Evolutionary conservation across 2,888 invertebrate genomes (phyloP).

Genomic region (Diarsia rubi): DNA sequence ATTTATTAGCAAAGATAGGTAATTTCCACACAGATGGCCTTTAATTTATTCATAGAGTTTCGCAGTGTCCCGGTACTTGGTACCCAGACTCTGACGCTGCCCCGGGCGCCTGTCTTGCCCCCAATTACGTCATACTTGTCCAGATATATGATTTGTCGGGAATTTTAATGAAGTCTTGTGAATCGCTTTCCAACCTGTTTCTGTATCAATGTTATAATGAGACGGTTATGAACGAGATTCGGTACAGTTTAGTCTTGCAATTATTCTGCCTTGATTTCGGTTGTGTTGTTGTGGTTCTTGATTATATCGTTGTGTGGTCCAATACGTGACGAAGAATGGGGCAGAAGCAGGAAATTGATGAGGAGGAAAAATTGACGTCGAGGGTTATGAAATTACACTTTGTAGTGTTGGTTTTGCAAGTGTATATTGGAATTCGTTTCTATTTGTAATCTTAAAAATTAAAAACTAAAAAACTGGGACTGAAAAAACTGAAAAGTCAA

Average conservation of each 20-base stretch:
- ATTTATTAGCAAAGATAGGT: conserved; percentile 71
- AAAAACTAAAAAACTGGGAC: too few relatives aligned
- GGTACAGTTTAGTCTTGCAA: conserved; percentile 49
- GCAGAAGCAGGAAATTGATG: conserved; percentile 2
- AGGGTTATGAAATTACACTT: neutral
- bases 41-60: conserved; percentile 82
- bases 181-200: conserved; percentile 61
- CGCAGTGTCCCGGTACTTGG: conserved; percentile 67
- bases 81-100: conserved; percentile 66
- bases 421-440: neutral
- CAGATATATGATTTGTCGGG: conserved; percentile 77
- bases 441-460: too few relatives aligned
- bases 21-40: conserved; percentile 71
- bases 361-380: neutral
- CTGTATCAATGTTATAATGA: conserved; percentile 51
- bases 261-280: conserved; percentile 47
- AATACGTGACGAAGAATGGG: conserved; percentile 16
- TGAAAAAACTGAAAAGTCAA: too few relatives aligned
- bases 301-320: conserved; percentile 56
- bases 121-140: conserved; percentile 77
- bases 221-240: conserved; percentile 56
- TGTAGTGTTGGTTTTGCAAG: conserved; percentile 1
- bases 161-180: conserved; percentile 76
- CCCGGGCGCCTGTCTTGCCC: conserved; percentile 67
- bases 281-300: conserved; percentile 41